Percentiles rank a stretch among this genome's conserved stretches.
These are phyloP conservation scores for Chymomyza fuscimana DNA, from an alignment of 2,888 invertebrate species.

Conservation along the genomic window DNA sequence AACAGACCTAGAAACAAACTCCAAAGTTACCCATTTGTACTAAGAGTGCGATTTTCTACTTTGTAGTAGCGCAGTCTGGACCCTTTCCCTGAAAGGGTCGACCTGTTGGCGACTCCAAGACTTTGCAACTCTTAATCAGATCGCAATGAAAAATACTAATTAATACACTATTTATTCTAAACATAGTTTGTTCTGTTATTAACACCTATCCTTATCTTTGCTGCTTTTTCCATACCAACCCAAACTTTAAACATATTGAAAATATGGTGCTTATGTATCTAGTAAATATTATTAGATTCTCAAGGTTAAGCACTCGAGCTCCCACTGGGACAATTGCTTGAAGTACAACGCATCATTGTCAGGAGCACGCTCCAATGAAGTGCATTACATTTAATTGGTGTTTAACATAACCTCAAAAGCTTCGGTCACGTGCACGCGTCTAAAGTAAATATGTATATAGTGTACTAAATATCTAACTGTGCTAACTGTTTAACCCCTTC, in stretches of 20 bases:
- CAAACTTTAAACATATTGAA: background rate
- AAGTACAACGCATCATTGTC: constrained; percentile 13
- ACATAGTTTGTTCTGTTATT: too few relatives aligned
- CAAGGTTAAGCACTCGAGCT: background rate
- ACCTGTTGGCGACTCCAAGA: too few relatives aligned
- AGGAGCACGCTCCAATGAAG: constrained; percentile 64
- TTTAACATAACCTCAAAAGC: constrained; percentile 57
- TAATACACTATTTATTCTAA: too few relatives aligned
- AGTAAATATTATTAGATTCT: background rate
- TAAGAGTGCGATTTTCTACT: too few relatives aligned
- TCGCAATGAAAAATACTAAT: too few relatives aligned
- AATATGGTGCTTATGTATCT: background rate
- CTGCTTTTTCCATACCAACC: background rate
- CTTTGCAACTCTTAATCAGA: too few relatives aligned
- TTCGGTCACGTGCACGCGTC: constrained; percentile 54
- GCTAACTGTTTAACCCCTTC: background rate
- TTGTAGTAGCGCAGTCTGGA: too few relatives aligned
- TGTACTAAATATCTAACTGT: constrained; percentile 2
- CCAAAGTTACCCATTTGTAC: too few relatives aligned
- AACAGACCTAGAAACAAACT: too few relatives aligned
- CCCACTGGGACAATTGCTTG: background rate
- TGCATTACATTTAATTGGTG: constrained; percentile 67
- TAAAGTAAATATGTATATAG: constrained; percentile 44
- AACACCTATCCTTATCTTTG: too few relatives aligned
- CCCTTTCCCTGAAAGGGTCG: too few relatives aligned